Conservation (phyloP, 2,888 invertebrate genomes). For the Anagyrus pseudococci region DNA sequence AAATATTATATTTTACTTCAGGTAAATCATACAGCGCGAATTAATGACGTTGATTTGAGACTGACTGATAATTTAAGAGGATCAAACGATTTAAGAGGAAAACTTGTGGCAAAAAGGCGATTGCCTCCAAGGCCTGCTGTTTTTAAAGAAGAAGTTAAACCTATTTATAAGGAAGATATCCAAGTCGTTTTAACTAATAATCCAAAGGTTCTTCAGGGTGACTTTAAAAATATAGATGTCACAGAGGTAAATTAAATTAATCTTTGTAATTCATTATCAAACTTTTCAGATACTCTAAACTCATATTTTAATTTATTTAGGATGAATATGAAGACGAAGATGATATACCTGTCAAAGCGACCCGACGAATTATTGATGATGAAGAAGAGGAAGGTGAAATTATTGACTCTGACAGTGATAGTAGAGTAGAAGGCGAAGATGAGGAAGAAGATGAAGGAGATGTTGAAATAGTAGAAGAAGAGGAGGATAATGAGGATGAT, state of each 20-base stretch:
- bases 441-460: conserved; percentile 44
- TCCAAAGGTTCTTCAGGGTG: conserved; percentile 38
- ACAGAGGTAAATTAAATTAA: conserved; percentile 43
- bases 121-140: conserved; percentile 35
- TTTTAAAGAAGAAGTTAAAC: too few relatives aligned
- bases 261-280: neutral
- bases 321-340: conserved; percentile 29
- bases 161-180: too few relatives aligned
- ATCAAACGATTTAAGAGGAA: conserved; percentile 51
- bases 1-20: conserved; percentile 12
- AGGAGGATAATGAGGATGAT: conserved; percentile 42
- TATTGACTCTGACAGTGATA: conserved; percentile 40
- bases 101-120: conserved; percentile 42
- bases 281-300: too few relatives aligned
- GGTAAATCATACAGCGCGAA: conserved; percentile 26
- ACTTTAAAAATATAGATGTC: conserved; percentile 41
- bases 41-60: conserved; percentile 10
- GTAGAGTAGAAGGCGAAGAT: conserved; percentile 42
- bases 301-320: conserved; percentile 6
- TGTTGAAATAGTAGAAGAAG: conserved; percentile 40
- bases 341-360: conserved; percentile 39
- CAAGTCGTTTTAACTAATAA: conserved; percentile 56
- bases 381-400: conserved; percentile 45
- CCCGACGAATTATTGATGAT: conserved; percentile 42
- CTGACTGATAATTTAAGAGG: conserved; percentile 6